phyloP scores from a whole-genome alignment of 2,797 vertebrate species.

The Diplodus puntazzo region DNA sequence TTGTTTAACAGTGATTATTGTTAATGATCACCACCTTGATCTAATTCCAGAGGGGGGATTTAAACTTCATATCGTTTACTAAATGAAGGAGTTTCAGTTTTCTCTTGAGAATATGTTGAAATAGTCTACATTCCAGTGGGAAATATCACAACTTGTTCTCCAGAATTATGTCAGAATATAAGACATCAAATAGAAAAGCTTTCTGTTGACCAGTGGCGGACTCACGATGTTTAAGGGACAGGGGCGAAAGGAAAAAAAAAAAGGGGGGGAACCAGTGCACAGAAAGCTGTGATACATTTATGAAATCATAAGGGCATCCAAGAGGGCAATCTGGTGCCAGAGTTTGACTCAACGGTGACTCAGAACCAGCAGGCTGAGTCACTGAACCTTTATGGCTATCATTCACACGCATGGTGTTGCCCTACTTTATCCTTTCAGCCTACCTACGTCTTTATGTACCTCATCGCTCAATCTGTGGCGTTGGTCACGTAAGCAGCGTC shows the following conservation, averaged over 20 bases:
- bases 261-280: too few relatives aligned
- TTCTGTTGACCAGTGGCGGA: too few relatives aligned
- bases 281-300: too few relatives aligned
- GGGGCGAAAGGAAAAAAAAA: too few relatives aligned
- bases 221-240: too few relatives aligned
- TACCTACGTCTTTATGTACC: background rate
- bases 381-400: background rate
- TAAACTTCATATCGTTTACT: background rate
- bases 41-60: background rate
- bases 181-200: too few relatives aligned
- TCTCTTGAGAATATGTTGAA: background rate
- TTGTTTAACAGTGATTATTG: background rate
- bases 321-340: background rate
- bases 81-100: background rate
- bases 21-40: background rate
- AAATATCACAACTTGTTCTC: background rate
- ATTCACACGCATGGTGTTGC: slow-evolving; percentile 4
- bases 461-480: background rate
- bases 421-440: background rate
- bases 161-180: too few relatives aligned
- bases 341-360: slow-evolving; percentile 36
- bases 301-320: too few relatives aligned
- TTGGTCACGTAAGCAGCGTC: background rate
- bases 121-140: background rate
- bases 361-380: slow-evolving; percentile 19